These are phyloP conservation scores for Lasioglossum marginatum DNA, from an alignment of 2,888 invertebrate species.

Conservation along the genomic window DNA sequence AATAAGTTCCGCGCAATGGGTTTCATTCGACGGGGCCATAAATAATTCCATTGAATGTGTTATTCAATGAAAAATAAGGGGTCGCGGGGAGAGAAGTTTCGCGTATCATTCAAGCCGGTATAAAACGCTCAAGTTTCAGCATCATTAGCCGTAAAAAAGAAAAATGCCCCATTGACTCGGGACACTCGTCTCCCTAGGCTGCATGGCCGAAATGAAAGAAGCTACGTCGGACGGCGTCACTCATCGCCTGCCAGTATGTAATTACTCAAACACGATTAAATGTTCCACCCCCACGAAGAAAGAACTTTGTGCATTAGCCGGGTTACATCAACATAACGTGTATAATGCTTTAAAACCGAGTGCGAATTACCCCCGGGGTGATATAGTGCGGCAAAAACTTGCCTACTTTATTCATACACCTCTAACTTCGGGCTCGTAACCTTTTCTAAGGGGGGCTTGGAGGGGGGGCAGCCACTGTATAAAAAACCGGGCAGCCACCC, in stretches of 20 bases:
- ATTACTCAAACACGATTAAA: conserved; percentile 72
- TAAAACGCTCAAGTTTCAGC: conserved; percentile 35
- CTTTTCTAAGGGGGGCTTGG: conserved; percentile 47
- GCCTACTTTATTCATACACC: conserved; percentile 81
- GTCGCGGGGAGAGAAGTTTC: conserved; percentile 15
- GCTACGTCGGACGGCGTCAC: conserved; percentile 28
- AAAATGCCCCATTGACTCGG: conserved; percentile 19
- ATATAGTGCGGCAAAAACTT: conserved; percentile 81
- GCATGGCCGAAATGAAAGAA: conserved; percentile 36
- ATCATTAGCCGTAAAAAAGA: conserved; percentile 41
- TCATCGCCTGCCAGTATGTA: conserved; percentile 67
- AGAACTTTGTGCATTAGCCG: conserved; percentile 59
- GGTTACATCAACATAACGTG: conserved; percentile 54
- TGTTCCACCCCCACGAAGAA: conserved; percentile 46
- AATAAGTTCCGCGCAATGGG: conserved; percentile 6
- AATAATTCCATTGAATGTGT: conserved; percentile 10
- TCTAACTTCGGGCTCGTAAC: conserved; percentile 74
- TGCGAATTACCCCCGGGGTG: conserved; percentile 73
- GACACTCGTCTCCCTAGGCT: not conserved
- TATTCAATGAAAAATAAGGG: conserved; percentile 10
- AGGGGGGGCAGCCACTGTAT: conserved; percentile 65
- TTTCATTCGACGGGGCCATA: not conserved
- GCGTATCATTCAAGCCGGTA: conserved; percentile 30
- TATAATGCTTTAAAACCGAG: conserved; percentile 72
- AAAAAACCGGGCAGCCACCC: conserved; percentile 75